Percentiles rank a stretch among this genome's conserved stretches.
These are phyloP conservation scores for Microtus richardsoni DNA, from an alignment of 2,113 vertebrate genomes.

Conservation along the genomic window DNA sequence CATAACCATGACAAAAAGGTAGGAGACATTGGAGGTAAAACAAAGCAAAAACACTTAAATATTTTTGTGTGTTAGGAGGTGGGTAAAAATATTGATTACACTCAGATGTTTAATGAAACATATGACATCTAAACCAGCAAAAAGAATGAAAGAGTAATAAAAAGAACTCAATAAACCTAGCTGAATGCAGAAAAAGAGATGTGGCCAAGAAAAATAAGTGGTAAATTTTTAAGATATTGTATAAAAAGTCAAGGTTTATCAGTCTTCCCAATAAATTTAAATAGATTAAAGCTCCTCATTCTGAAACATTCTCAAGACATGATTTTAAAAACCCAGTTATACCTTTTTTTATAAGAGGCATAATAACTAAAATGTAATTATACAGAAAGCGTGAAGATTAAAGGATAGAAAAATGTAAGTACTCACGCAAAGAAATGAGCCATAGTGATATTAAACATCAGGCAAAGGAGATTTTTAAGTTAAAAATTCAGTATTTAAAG, in stretches of 20 bases:
- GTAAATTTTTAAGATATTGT: background rate
- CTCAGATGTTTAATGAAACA: constrained; percentile 21
- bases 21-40: background rate
- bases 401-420: constrained; percentile 43
- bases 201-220: constrained; percentile 40
- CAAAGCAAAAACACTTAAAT: constrained; percentile 20
- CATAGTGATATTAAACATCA: background rate
- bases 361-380: constrained; percentile 60
- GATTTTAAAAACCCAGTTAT: constrained; percentile 37
- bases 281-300: constrained; percentile 52
- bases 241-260: constrained; percentile 45
- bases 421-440: constrained; percentile 37
- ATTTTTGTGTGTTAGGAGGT: constrained; percentile 20
- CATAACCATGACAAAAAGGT: background rate
- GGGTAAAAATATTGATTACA: constrained; percentile 31
- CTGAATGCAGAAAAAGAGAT: background rate
- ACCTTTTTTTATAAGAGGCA: constrained; percentile 22
- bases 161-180: constrained; percentile 61
- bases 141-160: constrained; percentile 14
- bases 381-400: background rate
- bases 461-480: constrained; percentile 43
- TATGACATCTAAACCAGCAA: background rate
- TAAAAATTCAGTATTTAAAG: constrained; percentile 18
- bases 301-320: background rate
- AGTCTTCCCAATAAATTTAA: constrained; percentile 51